These are phyloP conservation scores for Saccostrea echinata DNA, from an alignment of 1,140 invertebrate species.

Conservation along the genomic window DNA sequence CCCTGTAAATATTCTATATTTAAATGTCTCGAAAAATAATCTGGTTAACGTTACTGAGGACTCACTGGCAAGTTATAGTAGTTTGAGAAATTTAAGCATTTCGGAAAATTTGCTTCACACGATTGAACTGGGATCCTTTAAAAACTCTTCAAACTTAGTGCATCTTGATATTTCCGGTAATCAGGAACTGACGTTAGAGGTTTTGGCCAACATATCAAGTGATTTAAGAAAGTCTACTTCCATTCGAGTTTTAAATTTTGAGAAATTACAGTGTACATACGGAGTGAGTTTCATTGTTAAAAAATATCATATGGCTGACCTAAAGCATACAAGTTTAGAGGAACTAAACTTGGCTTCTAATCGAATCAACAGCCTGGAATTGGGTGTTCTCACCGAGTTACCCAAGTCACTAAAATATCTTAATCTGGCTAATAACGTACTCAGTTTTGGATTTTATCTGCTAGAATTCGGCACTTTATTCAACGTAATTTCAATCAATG, in stretches of 20 bases:
- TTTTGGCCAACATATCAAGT: no score
- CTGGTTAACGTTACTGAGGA: background rate
- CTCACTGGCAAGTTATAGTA: background rate
- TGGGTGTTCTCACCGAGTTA: no score
- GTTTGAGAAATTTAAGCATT: no score
- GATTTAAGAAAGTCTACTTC: no score
- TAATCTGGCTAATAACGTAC: slow-evolving; percentile 36
- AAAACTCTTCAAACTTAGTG: no score
- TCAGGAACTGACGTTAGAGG: no score
- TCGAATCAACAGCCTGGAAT: no score
- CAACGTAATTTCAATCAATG: background rate
- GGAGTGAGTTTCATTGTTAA: background rate
- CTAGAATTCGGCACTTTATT: background rate
- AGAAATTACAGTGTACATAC: no score
- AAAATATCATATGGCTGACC: slow-evolving; percentile 2
- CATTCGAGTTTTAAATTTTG: no score
- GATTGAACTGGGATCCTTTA: no score
- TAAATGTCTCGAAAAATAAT: background rate
- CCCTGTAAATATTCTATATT: background rate
- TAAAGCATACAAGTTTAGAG: slow-evolving; percentile 29
- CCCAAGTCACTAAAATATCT: slow-evolving; percentile 34
- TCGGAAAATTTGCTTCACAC: slow-evolving; percentile 16
- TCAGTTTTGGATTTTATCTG: slow-evolving; percentile 40
- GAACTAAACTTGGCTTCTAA: no score
- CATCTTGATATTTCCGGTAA: no score